phyloP scores from a whole-genome alignment of 2,888 invertebrate species.

The Lithosia quadra region DNA sequence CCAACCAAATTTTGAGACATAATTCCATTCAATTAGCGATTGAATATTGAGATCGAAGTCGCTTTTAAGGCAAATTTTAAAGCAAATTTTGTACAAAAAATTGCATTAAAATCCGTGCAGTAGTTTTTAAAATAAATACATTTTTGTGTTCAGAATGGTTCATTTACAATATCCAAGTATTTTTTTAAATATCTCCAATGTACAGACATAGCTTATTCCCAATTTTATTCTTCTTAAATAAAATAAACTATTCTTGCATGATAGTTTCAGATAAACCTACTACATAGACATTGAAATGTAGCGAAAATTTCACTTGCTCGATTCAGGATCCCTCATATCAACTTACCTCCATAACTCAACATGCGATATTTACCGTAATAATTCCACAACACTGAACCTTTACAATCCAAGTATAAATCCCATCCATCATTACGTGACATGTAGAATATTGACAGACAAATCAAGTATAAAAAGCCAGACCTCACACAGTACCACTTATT shows the following conservation, averaged over 20 bases:
- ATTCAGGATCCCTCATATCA: neutral
- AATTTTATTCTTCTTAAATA: too few relatives aligned
- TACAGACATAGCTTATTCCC: too few relatives aligned
- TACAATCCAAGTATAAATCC: neutral
- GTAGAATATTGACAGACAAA: slow-evolving; percentile 21
- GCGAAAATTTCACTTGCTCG: neutral
- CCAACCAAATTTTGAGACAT: too few relatives aligned
- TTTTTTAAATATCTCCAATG: too few relatives aligned
- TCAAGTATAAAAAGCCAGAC: slow-evolving; percentile 20
- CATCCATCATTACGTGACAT: slow-evolving; percentile 16
- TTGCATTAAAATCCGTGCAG: too few relatives aligned
- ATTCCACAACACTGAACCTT: neutral
- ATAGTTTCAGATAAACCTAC: neutral
- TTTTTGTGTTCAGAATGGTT: too few relatives aligned
- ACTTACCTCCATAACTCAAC: neutral
- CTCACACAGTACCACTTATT: slow-evolving; percentile 31
- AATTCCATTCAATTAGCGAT: too few relatives aligned
- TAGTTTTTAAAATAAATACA: too few relatives aligned
- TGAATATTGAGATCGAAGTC: too few relatives aligned
- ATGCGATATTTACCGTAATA: neutral
- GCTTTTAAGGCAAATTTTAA: too few relatives aligned
- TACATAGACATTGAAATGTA: neutral
- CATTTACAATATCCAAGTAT: too few relatives aligned
- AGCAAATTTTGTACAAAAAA: too few relatives aligned
- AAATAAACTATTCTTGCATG: neutral